A percentile compares a stretch with the other conserved stretches of the same genome.
Evolutionary conservation across 2,888 invertebrate genomes (phyloP).

Genomic region (Adela reaumurella): DNA sequence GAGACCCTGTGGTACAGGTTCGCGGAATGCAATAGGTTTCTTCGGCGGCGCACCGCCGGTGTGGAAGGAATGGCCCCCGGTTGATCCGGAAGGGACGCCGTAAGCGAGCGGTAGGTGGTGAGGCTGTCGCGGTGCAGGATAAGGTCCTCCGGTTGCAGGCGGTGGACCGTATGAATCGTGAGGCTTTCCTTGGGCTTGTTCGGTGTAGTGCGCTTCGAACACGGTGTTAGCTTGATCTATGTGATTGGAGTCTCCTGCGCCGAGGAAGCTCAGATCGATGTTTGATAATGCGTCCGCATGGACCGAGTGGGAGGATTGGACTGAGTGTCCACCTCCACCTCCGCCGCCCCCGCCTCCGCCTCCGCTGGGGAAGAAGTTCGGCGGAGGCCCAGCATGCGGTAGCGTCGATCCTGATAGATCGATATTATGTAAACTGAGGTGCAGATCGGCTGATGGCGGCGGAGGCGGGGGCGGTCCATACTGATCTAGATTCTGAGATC

Average conservation of each 20-base stretch:
- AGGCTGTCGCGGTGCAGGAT: slow-evolving; percentile 23
- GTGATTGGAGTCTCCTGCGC: slow-evolving; percentile 44
- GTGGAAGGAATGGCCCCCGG: slow-evolving; percentile 24
- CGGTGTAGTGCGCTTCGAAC: slow-evolving; percentile 49
- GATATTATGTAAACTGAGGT: slow-evolving; percentile 5
- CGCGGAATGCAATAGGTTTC: slow-evolving; percentile 67
- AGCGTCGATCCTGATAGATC: background rate
- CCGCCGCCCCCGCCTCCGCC: slow-evolving; percentile 18
- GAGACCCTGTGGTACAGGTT: slow-evolving; percentile 69
- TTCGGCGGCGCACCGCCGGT: slow-evolving; percentile 44
- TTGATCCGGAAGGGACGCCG: slow-evolving; percentile 32
- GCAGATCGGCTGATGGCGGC: slow-evolving; percentile 24
- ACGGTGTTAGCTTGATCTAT: slow-evolving; percentile 49
- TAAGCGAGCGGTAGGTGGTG: slow-evolving; percentile 38
- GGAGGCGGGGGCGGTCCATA: slow-evolving; percentile 36
- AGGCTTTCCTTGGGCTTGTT: slow-evolving; percentile 20
- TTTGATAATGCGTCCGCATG: slow-evolving; percentile 44
- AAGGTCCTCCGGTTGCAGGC: slow-evolving; percentile 43
- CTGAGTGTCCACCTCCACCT: slow-evolving; percentile 16
- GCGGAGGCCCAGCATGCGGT: background rate
- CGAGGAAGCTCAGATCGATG: slow-evolving; percentile 37
- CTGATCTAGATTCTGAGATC: slow-evolving; percentile 23
- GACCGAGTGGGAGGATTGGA: slow-evolving; percentile 36
- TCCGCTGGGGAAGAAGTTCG: background rate
- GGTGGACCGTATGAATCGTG: slow-evolving; percentile 11